Evolutionary conservation across 1,140 invertebrate genomes (phyloP), one percentile per base, ranked within the genome.

Genomic region (Thaumetopoea pityocampa): DNA sequence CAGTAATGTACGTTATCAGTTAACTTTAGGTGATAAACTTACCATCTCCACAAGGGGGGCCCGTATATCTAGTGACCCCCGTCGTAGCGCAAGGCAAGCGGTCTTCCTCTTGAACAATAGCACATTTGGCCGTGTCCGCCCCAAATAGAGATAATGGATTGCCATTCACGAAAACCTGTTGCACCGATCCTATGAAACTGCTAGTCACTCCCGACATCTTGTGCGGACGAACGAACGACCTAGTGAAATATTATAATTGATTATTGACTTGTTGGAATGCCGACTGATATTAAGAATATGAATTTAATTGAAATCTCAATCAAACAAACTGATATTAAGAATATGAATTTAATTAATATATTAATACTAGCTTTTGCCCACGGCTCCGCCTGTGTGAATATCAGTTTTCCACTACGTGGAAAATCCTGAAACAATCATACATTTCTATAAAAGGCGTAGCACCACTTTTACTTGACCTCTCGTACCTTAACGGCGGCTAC

Each of bases 121-220:
- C 61, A 52, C 85, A 86, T 61, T 66, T 73, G 4, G 69, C 63
- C 22, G 65, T 79, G 15, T 85, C 82, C 8, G 48, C 64, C 19
- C 65, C 62, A 36, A 76, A 85, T 14, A 85, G 28, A 35, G 70
- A 58, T 23, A 85, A 53, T 9, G 79, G 80, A 41, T 90, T 89
- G 6, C 92, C 93, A 80, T 96, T 96, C 28, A 96, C 88, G 59
- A 92, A 89, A 52, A 97, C 87, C 76, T 92, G 89, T 85, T 97
- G 95, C 49, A 97, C 88, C 2, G 93, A 93, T 32, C 96, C 95
- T 63, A 90, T 88, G 49, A 96, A 91, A 58, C 93, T 92, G 55
- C 88, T 89, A 43, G 87, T 87, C 29, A 92, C 89, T n/a, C 90
- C 91, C 4, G 92, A 89, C 34, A 94, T 88, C 40, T 89, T 86